Conservation (phyloP, 2,888 invertebrate genomes). For the Cephus sareptanus region DNA sequence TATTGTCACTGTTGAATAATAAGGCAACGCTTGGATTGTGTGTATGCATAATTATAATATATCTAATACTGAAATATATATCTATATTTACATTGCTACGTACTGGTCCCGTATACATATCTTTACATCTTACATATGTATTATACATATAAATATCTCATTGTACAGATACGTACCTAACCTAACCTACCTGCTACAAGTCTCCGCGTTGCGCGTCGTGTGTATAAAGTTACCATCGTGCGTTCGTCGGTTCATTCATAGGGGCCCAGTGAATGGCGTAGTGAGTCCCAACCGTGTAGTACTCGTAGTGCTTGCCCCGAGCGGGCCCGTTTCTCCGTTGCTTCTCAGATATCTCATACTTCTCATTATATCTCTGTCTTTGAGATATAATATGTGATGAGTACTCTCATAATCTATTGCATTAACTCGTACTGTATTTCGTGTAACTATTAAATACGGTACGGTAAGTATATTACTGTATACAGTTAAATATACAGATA, state of each 20-base stretch:
- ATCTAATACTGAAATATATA: slow-evolving; percentile 17
- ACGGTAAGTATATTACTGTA: background rate
- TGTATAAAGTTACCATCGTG: slow-evolving; percentile 50
- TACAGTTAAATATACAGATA: background rate
- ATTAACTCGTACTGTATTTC: background rate
- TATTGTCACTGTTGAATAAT: slow-evolving; percentile 58
- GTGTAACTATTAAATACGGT: background rate
- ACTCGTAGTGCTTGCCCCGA: slow-evolving; percentile 31
- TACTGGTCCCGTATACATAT: background rate
- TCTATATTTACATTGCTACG: slow-evolving; percentile 6
- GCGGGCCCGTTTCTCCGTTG: slow-evolving; percentile 6
- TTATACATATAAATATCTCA: slow-evolving; percentile 7
- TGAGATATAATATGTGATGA: background rate
- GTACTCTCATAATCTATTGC: background rate
- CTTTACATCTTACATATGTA: background rate
- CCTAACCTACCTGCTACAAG: slow-evolving; percentile 20
- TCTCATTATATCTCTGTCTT: background rate
- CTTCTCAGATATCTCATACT: background rate
- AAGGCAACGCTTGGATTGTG: slow-evolving; percentile 40
- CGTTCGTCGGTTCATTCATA: slow-evolving; percentile 60
- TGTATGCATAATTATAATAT: background rate
- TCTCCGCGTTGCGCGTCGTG: slow-evolving; percentile 21
- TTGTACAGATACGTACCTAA: background rate
- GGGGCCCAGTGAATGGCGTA: slow-evolving; percentile 57
- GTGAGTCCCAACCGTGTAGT: slow-evolving; percentile 39